phyloP scores from a whole-genome alignment of 2,888 invertebrate species.

The Brachyopa scutellaris region DNA sequence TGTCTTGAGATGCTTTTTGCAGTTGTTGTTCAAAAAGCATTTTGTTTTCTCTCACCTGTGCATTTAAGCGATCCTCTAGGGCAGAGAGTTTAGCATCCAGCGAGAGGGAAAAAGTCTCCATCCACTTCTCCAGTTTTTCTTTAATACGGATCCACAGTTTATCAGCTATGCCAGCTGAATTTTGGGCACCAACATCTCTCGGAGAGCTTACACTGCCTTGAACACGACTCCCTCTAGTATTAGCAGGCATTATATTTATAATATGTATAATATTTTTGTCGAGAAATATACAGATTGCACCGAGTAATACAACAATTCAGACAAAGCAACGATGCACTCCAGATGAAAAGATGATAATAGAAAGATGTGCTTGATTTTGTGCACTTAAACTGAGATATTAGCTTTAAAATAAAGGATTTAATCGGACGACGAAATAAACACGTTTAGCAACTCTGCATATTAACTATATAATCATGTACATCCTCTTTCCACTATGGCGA shows the following conservation, averaged over 20 bases:
- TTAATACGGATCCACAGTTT: constrained; percentile 2
- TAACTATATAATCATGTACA: too few relatives aligned
- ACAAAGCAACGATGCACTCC: too few relatives aligned
- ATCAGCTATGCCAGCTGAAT: constrained; percentile 1
- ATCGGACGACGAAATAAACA: neutral
- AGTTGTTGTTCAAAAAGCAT: too few relatives aligned
- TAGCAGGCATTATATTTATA: neutral
- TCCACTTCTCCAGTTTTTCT: constrained; percentile 7
- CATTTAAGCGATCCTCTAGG: neutral
- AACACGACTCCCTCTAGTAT: neutral
- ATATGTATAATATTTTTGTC: neutral
- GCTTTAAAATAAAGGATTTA: neutral
- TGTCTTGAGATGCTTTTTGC: constrained; percentile 9
- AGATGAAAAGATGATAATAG: neutral
- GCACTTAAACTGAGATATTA: too few relatives aligned
- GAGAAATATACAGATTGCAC: neutral
- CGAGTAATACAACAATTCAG: neutral
- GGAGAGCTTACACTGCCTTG: constrained; percentile 9
- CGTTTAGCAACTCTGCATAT: neutral
- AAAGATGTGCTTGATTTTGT: neutral
- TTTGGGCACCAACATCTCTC: neutral
- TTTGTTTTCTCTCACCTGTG: neutral
- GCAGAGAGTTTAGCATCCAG: constrained; percentile 9
- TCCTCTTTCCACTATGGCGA: too few relatives aligned
- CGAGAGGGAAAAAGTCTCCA: too few relatives aligned